Percentiles rank a stretch among this genome's conserved stretches.
Conservation (phyloP, 2,113 vertebrate genomes). For the Crotalus tigris region DNA sequence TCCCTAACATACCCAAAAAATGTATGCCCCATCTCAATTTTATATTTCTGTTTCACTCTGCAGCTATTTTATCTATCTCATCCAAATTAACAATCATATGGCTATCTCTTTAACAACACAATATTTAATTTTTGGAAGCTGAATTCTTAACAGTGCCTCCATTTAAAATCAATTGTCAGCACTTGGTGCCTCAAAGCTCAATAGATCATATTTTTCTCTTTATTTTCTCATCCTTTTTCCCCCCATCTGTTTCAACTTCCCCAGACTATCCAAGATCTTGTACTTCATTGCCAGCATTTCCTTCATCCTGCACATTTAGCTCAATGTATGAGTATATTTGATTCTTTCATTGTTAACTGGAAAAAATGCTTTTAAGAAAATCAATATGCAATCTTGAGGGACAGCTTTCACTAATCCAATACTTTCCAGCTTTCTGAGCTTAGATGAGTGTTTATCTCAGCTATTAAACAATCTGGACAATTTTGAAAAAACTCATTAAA, state of each 20-base stretch:
- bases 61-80: neutral
- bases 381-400: slow-evolving; percentile 19
- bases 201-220: neutral
- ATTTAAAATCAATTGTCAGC: neutral
- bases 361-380: slow-evolving; percentile 8
- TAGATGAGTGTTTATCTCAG: slow-evolving; percentile 48
- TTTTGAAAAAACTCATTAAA: slow-evolving; percentile 57
- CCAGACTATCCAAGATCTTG: neutral
- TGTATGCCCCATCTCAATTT: neutral
- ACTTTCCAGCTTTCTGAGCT: slow-evolving; percentile 37
- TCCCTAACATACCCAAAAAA: neutral
- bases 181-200: neutral
- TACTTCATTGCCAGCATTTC: neutral
- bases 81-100: neutral
- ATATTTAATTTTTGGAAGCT: neutral
- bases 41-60: neutral
- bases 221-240: neutral
- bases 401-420: neutral
- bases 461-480: slow-evolving; percentile 55
- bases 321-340: neutral
- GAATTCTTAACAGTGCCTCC: neutral
- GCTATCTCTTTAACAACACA: neutral
- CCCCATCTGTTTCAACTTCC: neutral
- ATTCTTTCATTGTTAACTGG: neutral
- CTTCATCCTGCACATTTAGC: neutral